Base-by-base conservation (phyloP, 2,888 invertebrate species). In the Trichopria drosophilae region DNA sequence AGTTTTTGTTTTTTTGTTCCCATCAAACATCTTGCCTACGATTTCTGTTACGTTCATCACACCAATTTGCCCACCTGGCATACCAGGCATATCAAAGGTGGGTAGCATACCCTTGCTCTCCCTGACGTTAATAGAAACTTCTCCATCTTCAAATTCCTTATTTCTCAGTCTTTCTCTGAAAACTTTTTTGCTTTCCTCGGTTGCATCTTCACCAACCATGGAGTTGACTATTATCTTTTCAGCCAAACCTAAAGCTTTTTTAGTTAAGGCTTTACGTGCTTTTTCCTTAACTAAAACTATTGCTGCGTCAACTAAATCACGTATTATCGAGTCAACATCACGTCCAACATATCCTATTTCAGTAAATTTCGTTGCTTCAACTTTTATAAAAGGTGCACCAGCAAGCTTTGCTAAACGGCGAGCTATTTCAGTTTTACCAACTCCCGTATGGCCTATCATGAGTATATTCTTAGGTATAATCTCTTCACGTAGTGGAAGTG, bases 331-430 rank as follows among this genome's bases (percentile, higher is more conserved):
- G 26, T 48, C 48, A 23, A 48, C 48, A 20, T 48, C 48, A 18
- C 48, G 32, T 19, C 48, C 48, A 41, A 48, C 48, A 15, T 48
- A 48, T 32, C 48, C 48, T 18, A 48, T 20, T 34, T 48, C 48
- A 18, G 48, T 48, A 41, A 48, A 48, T 35, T 48, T 48, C 18
- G 48, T 48, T 26, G 48, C 48, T 26, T 48, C 48, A 12, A 48
- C 20, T 41, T 48, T 48, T 12, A 48, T 41, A 26, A 48, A 48
- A 16, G 48, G 48, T 13, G 48, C 23, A 26, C 41, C 26, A 16
- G 48, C 20, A 34, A 48, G 40, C 15, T 48, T 48, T 26, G 41
- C 48, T 19, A 48, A 13, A 9, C 48, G 23, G 3, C 48, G 23
- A 13, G 41, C 41, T 26, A 48, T 48, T 26, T 48, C 48, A 22